Conservation (phyloP, 2,888 invertebrate genomes). For the Caenorhabditis sinica region DNA sequence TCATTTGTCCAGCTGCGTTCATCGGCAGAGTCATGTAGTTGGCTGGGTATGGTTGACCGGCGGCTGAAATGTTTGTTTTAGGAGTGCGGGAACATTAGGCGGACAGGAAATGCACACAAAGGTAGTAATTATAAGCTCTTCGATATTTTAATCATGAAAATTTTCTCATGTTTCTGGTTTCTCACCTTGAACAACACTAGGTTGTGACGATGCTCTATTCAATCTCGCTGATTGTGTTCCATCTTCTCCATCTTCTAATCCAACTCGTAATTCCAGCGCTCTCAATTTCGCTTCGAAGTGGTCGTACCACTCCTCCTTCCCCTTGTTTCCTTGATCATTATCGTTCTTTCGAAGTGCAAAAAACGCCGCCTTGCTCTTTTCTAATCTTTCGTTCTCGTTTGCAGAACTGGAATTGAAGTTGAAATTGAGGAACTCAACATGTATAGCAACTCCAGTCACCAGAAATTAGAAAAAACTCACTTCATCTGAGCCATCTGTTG, state of each 20-base stretch:
- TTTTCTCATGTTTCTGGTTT: not conserved
- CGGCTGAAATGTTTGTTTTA: conserved; percentile 42
- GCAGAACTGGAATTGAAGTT: conserved; percentile 73
- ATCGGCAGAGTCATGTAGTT: conserved; percentile 67
- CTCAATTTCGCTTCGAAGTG: conserved; percentile 57
- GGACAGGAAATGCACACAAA: not conserved
- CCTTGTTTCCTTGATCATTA: conserved; percentile 40
- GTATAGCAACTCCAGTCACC: no score
- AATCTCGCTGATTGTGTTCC: conserved; percentile 58
- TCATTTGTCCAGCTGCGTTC: conserved; percentile 65
- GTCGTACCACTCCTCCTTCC: conserved; percentile 63
- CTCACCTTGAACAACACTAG: conserved; percentile 75
- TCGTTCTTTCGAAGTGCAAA: conserved; percentile 76
- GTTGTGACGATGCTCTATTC: conserved; percentile 72
- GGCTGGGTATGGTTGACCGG: conserved; percentile 44
- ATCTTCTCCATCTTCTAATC: conserved; percentile 56
- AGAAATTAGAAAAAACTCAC: conserved; percentile 53
- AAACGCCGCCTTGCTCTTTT: conserved; percentile 83
- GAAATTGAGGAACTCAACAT: not conserved
- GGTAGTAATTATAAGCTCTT: not conserved
- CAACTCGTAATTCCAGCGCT: conserved; percentile 55
- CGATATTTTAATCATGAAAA: no score
- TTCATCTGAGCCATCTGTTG: conserved; percentile 74
- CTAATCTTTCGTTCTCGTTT: conserved; percentile 78
- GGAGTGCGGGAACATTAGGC: not conserved